Base-by-base conservation (phyloP, 2,113 vertebrate genomes). In the Azemiops feae region DNA sequence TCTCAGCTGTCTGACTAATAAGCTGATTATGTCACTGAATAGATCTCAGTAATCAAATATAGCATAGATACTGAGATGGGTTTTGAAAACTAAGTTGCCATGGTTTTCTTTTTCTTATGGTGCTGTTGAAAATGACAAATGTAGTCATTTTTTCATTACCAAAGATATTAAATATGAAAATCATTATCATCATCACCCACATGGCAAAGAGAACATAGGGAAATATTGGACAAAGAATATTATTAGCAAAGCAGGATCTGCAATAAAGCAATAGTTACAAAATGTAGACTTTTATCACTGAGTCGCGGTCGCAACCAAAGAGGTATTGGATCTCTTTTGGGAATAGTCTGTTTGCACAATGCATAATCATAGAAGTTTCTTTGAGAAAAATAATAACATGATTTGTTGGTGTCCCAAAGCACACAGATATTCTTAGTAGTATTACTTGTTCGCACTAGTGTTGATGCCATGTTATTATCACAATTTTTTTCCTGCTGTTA, bases 1-100 rank as follows among this genome's bases (percentile, higher is more conserved):
- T 91, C 88, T 94, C 93, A 88, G 69, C 92, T 23, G 74, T 97
- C 90, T 95, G 93, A 60, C 87, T 95, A 96, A 96, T 95, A 85
- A 85, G 93, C 20, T 4, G 69, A 4, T 0, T 94, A 81, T 95
- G 95, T 92, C 93, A 85, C 94, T 94, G 90, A 81, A 91, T 81
- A 93, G 89, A 93, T 94, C 91, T 43, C 92, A 95, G 92, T 94
- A 95, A 94, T 89, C 3, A 0, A 50, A 91, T 91, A 95, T 25
- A 91, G 93, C 43, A 81, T 89, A 58, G 55, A 4, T 95, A 95
- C 14, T 81, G 23, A 43, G 5, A 34, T 86, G 25, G 0, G 86
- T 96, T 91, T 91, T 47, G 64, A 93, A 87, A 85, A 89, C 85
- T 89, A 54, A 0, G 91, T 94, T 95, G 89, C 57, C 91, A 30